Percentiles rank a stretch among this genome's conserved stretches.
phyloP scores from a whole-genome alignment of 2,888 invertebrate genomes.

The Oxycera nigricornis region DNA sequence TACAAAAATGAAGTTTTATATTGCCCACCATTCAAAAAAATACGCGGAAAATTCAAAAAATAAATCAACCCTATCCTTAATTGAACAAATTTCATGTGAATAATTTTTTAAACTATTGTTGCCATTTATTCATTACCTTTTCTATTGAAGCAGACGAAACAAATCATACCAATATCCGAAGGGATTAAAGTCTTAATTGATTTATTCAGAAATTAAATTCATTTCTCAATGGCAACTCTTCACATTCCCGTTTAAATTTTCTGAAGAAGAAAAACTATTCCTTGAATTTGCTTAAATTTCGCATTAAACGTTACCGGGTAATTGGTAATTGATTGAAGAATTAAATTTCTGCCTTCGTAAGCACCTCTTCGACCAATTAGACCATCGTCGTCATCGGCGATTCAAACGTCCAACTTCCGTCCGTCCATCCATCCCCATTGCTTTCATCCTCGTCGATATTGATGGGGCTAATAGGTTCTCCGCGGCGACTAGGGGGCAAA shows the following conservation, averaged over 20 bases:
- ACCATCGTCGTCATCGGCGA: background rate
- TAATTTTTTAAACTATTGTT: too few relatives aligned
- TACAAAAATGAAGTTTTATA: too few relatives aligned
- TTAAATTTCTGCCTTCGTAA: constrained; percentile 36
- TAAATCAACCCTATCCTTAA: too few relatives aligned
- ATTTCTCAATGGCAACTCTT: too few relatives aligned
- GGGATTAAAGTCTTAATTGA: too few relatives aligned
- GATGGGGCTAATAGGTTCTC: constrained; percentile 21
- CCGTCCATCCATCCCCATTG: background rate
- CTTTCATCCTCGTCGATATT: constrained; percentile 1
- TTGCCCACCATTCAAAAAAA: too few relatives aligned
- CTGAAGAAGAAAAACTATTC: background rate
- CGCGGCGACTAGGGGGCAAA: constrained; percentile 15
- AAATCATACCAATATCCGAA: too few relatives aligned
- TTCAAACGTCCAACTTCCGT: background rate
- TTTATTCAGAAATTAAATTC: too few relatives aligned
- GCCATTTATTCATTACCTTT: too few relatives aligned
- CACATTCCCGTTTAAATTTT: background rate
- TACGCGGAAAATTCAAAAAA: too few relatives aligned
- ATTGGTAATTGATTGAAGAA: constrained; percentile 34
- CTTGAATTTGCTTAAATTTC: constrained; percentile 5
- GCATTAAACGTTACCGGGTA: constrained; percentile 12
- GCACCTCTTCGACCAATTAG: constrained; percentile 21
- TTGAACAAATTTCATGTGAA: too few relatives aligned
- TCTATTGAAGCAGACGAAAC: too few relatives aligned